These are phyloP conservation scores for Mantis religiosa DNA, from an alignment of 2,888 invertebrate species.

Conservation along the genomic window DNA sequence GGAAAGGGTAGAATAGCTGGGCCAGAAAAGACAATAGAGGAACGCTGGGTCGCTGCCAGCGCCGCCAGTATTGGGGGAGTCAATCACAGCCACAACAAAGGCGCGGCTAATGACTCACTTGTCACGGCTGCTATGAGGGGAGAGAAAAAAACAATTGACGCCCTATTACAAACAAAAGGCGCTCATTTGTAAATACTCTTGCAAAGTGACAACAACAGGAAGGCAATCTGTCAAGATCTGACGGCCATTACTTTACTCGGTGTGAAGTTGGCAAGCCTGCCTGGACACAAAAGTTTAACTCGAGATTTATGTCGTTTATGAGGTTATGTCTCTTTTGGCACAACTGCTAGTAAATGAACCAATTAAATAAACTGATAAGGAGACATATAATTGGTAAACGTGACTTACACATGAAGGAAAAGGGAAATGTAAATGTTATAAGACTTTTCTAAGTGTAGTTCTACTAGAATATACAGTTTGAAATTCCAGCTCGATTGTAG, in stretches of 20 bases:
- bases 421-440: neutral
- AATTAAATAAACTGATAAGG: neutral
- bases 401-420: neutral
- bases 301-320: neutral
- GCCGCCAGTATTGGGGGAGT: neutral
- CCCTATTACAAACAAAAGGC: conserved; percentile 6
- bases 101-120: conserved; percentile 17
- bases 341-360: neutral
- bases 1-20: neutral
- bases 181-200: conserved; percentile 9
- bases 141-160: conserved; percentile 11
- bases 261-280: neutral
- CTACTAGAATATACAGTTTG: too few species aligned
- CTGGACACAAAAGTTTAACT: neutral
- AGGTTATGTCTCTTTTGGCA: neutral
- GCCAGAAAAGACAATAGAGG: neutral
- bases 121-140: conserved; percentile 7
- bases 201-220: neutral
- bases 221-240: conserved; percentile 7
- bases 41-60: neutral
- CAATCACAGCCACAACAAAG: conserved; percentile 3
- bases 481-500: too few species aligned
- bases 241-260: neutral
- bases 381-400: neutral
- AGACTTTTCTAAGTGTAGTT: neutral